Evolutionary conservation across 2,888 invertebrate genomes (phyloP), one percentile per base, ranked within the genome.

Genomic region (Conops quadrifasciatus): DNA sequence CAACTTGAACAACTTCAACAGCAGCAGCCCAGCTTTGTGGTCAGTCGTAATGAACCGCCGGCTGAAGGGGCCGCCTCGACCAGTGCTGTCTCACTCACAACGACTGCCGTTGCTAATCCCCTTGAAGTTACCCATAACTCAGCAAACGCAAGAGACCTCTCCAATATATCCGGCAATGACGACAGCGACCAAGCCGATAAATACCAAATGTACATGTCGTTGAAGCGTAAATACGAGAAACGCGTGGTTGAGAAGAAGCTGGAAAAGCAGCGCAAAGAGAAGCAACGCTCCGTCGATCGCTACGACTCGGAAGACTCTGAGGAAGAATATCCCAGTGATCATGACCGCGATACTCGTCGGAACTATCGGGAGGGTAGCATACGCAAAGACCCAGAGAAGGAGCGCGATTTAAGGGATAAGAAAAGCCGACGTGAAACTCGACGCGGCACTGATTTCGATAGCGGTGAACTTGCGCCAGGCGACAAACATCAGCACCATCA

Each of bases 221-320:
- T 62, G 24, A 36, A 36, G 9, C 68, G 62, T 9, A 68, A 62
- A 51, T 47, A 68, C 26, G 62, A 68, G 30, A 56, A 5, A 19
- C 51, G 15, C 15, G 30, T 19, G 16, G 53, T 59, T 51, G 43
- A 49, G 5, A 53, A 60, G 19, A 51, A 60, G 21, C 59, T 36
- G 1, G 64, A 64, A 13, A 70, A 63, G 58, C 72, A 75, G n/a
- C 75, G 74, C 0, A 75, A 73, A 16, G 78, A 78, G 28, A 77
- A 77, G 66, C 74, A 71, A 68, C 77, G 74, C 36, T 71, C 77
- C 19, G 73, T 77, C 2, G 84, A 84, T 51, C 83, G 86, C 2
- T 86, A 74, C 82, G 91, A 91, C 78, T 89, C 90, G 2, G 90
- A 91, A 80, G 90, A 89, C 83, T 72, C 78, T 1, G 79, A 77